Evolutionary conservation across 2,113 vertebrate genomes (phyloP).

Genomic region (Diadophis punctatus): DNA sequence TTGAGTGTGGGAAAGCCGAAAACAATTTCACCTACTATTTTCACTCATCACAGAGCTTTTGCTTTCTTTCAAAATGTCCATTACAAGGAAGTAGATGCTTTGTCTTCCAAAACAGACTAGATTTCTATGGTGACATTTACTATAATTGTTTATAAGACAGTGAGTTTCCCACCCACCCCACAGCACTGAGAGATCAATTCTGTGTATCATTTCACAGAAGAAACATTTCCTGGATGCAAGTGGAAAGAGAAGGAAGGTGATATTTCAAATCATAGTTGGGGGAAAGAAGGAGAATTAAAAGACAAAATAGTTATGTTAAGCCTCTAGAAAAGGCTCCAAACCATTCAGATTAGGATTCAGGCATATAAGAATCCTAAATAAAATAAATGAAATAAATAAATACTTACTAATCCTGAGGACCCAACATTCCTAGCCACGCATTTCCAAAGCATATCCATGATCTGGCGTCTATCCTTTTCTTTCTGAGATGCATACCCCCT

Average conservation of each 20-base stretch:
- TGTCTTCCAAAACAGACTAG: background rate
- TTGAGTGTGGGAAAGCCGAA: background rate
- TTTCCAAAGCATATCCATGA: background rate
- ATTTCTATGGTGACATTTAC: background rate
- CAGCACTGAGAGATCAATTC: background rate
- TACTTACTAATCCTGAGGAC: background rate
- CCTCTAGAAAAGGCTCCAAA: background rate
- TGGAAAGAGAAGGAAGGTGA: background rate
- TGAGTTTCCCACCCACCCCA: background rate
- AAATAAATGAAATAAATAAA: too few species aligned
- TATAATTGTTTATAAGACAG: background rate
- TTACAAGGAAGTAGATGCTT: background rate
- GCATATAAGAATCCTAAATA: too few species aligned
- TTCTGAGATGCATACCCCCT: background rate
- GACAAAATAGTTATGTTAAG: background rate
- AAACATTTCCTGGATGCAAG: background rate
- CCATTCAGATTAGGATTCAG: too few species aligned
- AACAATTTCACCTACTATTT: background rate
- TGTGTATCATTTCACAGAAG: background rate
- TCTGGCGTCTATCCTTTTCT: background rate
- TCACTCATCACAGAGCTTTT: background rate
- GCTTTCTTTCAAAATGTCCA: background rate
- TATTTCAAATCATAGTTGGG: background rate
- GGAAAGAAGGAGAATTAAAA: background rate
- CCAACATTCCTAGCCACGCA: background rate